Conservation (phyloP, 1,140 invertebrate species). For the Hycleus phaleratus region DNA sequence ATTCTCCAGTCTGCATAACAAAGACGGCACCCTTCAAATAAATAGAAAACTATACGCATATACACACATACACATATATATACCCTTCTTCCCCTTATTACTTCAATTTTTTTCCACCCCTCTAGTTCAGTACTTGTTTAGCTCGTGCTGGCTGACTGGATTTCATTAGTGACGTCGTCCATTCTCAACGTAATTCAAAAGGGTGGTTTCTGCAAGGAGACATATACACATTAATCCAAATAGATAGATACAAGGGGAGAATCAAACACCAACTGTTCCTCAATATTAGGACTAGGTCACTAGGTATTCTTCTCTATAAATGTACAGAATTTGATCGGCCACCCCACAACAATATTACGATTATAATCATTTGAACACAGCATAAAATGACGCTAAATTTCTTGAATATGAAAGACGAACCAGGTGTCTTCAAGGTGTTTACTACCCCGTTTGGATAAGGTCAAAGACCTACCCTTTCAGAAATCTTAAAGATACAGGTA, state of each 20-base stretch:
- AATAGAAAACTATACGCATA: constrained; percentile 15
- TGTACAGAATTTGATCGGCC: constrained; percentile 2
- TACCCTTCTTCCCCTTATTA: constrained; percentile 23
- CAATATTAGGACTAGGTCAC: constrained; percentile 16
- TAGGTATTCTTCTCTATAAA: constrained; percentile 5
- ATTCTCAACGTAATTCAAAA: neutral
- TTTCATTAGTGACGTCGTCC: constrained; percentile 3
- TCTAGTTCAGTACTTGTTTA: constrained; percentile 7
- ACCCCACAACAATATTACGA: no score
- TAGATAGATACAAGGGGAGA: neutral
- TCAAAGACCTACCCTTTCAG: no score
- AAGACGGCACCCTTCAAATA: constrained; percentile 27
- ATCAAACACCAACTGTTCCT: constrained; percentile 1
- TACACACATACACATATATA: neutral
- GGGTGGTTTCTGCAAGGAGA: constrained; percentile 4
- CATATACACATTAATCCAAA: no score
- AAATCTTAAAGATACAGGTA: no score
- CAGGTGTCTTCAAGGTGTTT: no score
- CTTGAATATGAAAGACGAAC: no score
- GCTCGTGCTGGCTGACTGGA: constrained; percentile 17
- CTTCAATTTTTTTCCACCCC: constrained; percentile 16
- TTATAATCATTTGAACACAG: no score
- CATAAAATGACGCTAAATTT: no score
- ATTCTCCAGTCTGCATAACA: constrained; percentile 30
- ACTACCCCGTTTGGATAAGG: no score